Percentiles rank a stretch among this genome's conserved stretches.
These are phyloP conservation scores for Enteromius treurensis DNA, from an alignment of 2,797 vertebrate species.

Conservation along the genomic window DNA sequence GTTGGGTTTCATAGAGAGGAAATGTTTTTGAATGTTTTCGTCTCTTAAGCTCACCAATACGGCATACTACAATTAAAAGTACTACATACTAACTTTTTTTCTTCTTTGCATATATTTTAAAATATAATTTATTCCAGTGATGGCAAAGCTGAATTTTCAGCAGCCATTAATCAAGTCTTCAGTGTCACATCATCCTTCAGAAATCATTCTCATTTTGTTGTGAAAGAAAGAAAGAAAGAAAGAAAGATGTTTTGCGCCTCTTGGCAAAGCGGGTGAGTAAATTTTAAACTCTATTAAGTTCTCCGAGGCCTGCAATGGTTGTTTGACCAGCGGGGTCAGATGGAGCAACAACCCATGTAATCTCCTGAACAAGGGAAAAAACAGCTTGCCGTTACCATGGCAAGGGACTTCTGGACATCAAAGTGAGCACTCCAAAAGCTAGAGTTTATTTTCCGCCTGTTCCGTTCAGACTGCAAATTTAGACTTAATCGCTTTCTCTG, in stretches of 20 bases:
- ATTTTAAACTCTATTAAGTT: constrained; percentile 80
- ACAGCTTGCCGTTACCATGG: constrained; percentile 65
- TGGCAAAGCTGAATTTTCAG: background rate
- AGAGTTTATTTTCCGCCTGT: constrained; percentile 73
- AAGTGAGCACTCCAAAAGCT: constrained; percentile 69
- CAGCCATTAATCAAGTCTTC: background rate
- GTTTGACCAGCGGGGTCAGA: constrained; percentile 84
- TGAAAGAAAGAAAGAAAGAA: background rate
- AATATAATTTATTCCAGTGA: background rate
- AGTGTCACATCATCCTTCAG: background rate
- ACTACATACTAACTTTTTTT: no score
- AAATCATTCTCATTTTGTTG: background rate
- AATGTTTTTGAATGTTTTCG: background rate
- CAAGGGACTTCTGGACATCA: constrained; percentile 70
- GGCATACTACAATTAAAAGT: background rate
- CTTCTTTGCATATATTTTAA: background rate
- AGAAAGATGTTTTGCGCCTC: constrained; percentile 50
- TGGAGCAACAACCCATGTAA: constrained; percentile 88
- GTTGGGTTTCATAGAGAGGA: constrained; percentile 4
- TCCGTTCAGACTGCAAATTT: constrained; percentile 71
- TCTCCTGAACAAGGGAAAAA: constrained; percentile 75
- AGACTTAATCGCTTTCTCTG: constrained; percentile 72
- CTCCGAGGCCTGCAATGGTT: constrained; percentile 71
- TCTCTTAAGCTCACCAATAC: background rate
- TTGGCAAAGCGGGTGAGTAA: constrained; percentile 76